A percentile compares a stretch with the other conserved stretches of the same genome.
Evolutionary conservation across 2,113 vertebrate genomes (phyloP).

Genomic region (Suncus etruscus): DNA sequence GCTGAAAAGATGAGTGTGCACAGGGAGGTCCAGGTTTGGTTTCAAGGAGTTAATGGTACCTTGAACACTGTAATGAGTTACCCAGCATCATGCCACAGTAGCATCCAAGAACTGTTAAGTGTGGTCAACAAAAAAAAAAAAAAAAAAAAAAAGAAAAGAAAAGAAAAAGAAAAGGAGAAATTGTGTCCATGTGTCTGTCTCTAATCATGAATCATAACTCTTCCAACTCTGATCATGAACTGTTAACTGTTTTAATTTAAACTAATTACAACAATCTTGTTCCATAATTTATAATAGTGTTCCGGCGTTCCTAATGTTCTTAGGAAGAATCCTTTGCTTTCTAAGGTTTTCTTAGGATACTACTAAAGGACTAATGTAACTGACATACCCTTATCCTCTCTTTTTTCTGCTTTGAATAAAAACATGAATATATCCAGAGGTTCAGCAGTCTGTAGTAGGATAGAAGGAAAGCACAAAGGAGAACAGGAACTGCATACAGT

Average conservation of each 20-base stretch:
- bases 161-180: too few species aligned
- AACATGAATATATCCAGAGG: not conserved
- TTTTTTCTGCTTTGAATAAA: slow-evolving; percentile 57
- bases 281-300: slow-evolving; percentile 42
- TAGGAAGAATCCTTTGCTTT: slow-evolving; percentile 31
- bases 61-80: too few species aligned
- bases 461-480: not conserved
- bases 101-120: too few species aligned
- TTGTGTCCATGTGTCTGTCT: not conserved
- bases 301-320: slow-evolving; percentile 9
- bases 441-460: not conserved
- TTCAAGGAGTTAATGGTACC: too few species aligned
- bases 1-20: too few species aligned
- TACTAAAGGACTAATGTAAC: slow-evolving; percentile 12
- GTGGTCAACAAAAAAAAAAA: not conserved
- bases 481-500: not conserved
- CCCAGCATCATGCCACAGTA: too few species aligned
- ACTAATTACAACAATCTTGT: slow-evolving; percentile 3
- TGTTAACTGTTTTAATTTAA: not conserved
- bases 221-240: not conserved
- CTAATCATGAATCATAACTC: not conserved
- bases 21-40: too few species aligned
- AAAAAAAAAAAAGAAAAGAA: too few species aligned
- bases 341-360: slow-evolving; percentile 44
- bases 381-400: not conserved